phyloP scores from a whole-genome alignment of 2,113 vertebrate genomes.

The Dendrocopos noguchii region DNA sequence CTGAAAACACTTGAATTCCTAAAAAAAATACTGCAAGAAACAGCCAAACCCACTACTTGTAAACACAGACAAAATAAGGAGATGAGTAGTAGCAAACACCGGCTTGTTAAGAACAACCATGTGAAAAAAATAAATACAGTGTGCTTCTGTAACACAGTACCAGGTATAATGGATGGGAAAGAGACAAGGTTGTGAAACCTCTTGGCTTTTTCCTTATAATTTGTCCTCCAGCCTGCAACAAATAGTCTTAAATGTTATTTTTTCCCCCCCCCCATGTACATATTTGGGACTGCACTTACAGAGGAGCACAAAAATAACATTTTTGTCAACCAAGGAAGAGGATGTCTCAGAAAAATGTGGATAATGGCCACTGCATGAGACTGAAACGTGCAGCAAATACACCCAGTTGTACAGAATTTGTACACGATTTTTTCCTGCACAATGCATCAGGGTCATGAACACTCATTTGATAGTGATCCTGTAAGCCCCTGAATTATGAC shows the following conservation, averaged over 20 bases:
- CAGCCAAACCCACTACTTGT: background rate
- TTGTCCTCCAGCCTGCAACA: background rate
- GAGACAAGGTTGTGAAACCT: background rate
- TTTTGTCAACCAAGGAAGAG: background rate
- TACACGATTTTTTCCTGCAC: background rate
- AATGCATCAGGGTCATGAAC: background rate
- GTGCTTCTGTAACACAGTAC: background rate
- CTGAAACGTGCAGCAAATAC: background rate
- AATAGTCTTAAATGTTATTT: background rate
- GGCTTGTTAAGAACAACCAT: background rate
- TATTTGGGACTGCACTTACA: background rate
- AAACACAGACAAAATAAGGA: background rate
- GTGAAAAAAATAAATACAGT: background rate
- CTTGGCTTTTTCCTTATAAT: background rate
- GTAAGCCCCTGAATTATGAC: background rate
- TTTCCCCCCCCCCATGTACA: rapidly evolving
- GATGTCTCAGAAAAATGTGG: background rate
- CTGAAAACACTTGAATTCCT: background rate
- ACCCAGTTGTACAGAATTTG: background rate
- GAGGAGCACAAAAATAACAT: background rate
- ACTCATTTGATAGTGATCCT: background rate
- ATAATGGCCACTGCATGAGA: background rate
- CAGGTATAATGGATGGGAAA: background rate
- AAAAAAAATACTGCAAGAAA: background rate
- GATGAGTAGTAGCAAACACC: background rate